Evolutionary conservation across 2,113 vertebrate species (phyloP), one percentile per base, ranked within the genome.

Genomic region (Cichladusa arquata): DNA sequence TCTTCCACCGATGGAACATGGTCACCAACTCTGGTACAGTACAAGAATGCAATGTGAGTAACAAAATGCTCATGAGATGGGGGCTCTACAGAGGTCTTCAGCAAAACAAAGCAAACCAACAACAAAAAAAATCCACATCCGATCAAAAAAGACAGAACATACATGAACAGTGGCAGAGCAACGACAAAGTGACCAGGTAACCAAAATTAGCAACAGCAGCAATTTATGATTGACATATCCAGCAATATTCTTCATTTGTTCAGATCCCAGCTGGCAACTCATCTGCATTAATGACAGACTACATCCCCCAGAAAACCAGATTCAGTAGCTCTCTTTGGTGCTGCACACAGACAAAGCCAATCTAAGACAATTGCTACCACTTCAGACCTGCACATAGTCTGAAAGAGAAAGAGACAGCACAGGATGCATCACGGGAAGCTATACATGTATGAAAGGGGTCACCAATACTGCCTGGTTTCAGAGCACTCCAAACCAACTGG

Each of bases 21-120:
- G 91, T 98, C 98, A 88, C 98, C 98, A 96, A 98, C 98, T 98
- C 98, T 98, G 97, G 96, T 85, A 98, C 90, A 96, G 98, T 90
- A 98, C 96, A 98, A 98, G 97, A 98, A 98, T 95, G 97, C 90
- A 98, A 96, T 4, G 53, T 98, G 92, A 98, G 96, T 97, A 92
- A 97, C 93, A 92, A 84, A 53, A 91, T 45, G 86, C 62, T 91
- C 54, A 50, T 76, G 88, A 86, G 77, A 86, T 78, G 47, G 44
- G 5, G 40, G 58, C 36, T 82, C 84, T 53, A 90, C 23, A 92
- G 72, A 93, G 38, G 51, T 86, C 53, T 72, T 40, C 53, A 67
- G 51, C 69, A 88, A 88, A 86, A 91, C 50, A 76, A 85, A 82
- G 16, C 26, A 88, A 91, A 67, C 5, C 5, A 81, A 61, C 5